These are phyloP conservation scores for Penaeus monodon DNA, from an alignment of 2,888 invertebrate species.

Conservation along the genomic window DNA sequence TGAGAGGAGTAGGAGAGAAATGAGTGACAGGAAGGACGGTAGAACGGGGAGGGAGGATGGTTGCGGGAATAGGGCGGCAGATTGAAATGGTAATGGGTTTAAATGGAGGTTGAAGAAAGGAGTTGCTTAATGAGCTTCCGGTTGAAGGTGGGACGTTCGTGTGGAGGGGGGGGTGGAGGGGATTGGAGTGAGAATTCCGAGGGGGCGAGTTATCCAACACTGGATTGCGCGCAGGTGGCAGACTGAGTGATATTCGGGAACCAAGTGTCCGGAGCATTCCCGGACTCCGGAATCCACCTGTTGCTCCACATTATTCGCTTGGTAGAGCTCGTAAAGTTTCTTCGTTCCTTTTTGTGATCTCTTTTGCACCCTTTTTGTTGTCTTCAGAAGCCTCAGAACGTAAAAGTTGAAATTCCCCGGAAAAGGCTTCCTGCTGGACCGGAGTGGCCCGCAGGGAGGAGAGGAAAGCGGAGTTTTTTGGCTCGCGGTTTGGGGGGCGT, in stretches of 20 bases:
- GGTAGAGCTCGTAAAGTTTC: neutral
- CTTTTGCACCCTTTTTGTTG: neutral
- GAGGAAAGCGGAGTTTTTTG: slow-evolving; percentile 5
- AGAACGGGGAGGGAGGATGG: neutral
- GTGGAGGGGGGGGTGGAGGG: no score
- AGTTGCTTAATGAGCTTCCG: no score
- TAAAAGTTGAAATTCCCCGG: neutral
- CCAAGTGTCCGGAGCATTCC: no score
- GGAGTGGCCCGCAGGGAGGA: neutral
- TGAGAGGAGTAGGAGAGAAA: neutral
- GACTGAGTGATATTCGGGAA: no score
- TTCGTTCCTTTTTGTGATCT: neutral
- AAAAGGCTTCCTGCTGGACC: neutral
- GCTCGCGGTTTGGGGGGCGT: neutral
- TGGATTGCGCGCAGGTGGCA: no score
- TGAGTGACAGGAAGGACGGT: neutral
- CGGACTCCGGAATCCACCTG: no score
- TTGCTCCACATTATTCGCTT: no score
- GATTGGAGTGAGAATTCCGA: no score
- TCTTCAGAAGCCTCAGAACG: neutral
- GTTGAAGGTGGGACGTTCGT: no score
- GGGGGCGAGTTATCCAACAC: no score
- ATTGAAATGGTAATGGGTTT: no score
- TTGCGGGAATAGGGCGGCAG: neutral
- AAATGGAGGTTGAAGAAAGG: no score